Conservation (phyloP, 1,140 invertebrate species). For the Cataglyphis hispanica region DNA sequence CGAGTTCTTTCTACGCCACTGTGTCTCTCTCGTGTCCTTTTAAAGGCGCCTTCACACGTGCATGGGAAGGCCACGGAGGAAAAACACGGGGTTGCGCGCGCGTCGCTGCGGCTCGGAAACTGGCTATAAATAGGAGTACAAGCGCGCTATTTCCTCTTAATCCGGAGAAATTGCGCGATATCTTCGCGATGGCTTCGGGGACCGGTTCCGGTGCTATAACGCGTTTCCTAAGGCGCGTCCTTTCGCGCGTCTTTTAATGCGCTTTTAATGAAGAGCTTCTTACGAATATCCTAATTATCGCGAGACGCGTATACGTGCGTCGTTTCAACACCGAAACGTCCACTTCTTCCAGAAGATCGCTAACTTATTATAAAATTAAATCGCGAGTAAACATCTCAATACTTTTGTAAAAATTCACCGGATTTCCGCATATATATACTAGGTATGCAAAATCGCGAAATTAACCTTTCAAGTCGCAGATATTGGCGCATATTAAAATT, state of each 20-base stretch:
- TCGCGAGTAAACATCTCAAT: slow-evolving; percentile 17
- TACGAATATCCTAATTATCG: slow-evolving; percentile 72
- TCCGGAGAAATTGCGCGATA: slow-evolving; percentile 65
- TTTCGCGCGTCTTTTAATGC: slow-evolving; percentile 43
- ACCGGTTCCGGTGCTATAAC: slow-evolving; percentile 62
- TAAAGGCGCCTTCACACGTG: slow-evolving; percentile 47
- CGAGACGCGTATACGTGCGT: slow-evolving; percentile 20
- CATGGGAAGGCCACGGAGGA: neutral
- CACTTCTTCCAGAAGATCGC: slow-evolving; percentile 24
- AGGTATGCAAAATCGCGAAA: neutral
- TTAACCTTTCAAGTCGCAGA: neutral
- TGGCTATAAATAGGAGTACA: slow-evolving; percentile 67
- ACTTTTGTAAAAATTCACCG: neutral
- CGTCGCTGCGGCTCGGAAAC: neutral
- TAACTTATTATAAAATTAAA: slow-evolving; percentile 35
- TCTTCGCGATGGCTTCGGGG: slow-evolving; percentile 21
- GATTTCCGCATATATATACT: neutral
- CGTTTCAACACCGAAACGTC: slow-evolving; percentile 58
- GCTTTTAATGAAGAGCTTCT: slow-evolving; percentile 69
- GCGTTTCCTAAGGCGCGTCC: slow-evolving; percentile 7
- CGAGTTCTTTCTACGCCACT: slow-evolving; percentile 36
- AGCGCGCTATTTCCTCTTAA: slow-evolving; percentile 65
- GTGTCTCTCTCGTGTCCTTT: slow-evolving; percentile 18
- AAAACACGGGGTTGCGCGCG: slow-evolving; percentile 10
- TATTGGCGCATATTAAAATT: neutral